Percentiles rank a stretch among this genome's conserved stretches.
Evolutionary conservation across 2,888 invertebrate species (phyloP).

Genomic region (Hyalella azteca): DNA sequence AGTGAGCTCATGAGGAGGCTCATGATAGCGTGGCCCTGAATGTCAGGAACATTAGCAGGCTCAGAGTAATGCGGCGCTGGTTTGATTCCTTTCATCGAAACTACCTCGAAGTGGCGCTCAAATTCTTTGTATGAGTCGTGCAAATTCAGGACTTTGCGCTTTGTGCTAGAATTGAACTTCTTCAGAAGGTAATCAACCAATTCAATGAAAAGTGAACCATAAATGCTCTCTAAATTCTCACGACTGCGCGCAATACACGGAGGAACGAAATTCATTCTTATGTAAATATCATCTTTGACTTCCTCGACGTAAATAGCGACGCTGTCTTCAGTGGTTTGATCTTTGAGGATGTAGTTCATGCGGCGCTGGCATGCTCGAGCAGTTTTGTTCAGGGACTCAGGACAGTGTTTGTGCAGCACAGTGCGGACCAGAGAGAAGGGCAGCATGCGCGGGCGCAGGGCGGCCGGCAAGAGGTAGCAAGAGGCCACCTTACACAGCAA

Average conservation of each 20-base stretch:
- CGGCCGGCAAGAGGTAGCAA: constrained; percentile 51
- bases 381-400: constrained; percentile 71
- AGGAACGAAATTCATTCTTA: constrained; percentile 60
- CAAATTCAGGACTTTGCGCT: constrained; percentile 49
- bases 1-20: constrained; percentile 69
- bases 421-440: constrained; percentile 61
- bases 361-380: constrained; percentile 73
- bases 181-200: constrained; percentile 48
- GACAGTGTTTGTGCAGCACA: constrained; percentile 61
- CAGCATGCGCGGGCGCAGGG: constrained; percentile 55
- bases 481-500: constrained; percentile 72
- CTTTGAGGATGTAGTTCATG: constrained; percentile 70
- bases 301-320: constrained; percentile 71
- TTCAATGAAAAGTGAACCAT: constrained; percentile 51
- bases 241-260: constrained; percentile 45
- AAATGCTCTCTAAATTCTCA: constrained; percentile 45
- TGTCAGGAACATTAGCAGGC: background rate
- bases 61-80: constrained; percentile 14
- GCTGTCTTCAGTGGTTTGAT: constrained; percentile 69
- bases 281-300: constrained; percentile 68
- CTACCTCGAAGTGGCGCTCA: constrained; percentile 60
- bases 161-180: constrained; percentile 49
- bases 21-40: constrained; percentile 43
- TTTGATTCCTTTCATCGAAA: constrained; percentile 44
- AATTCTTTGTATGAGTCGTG: constrained; percentile 61